Percentiles rank a stretch among this genome's conserved stretches.
Conservation (phyloP, 1,140 invertebrate genomes). For the Penaeus japonicus region DNA sequence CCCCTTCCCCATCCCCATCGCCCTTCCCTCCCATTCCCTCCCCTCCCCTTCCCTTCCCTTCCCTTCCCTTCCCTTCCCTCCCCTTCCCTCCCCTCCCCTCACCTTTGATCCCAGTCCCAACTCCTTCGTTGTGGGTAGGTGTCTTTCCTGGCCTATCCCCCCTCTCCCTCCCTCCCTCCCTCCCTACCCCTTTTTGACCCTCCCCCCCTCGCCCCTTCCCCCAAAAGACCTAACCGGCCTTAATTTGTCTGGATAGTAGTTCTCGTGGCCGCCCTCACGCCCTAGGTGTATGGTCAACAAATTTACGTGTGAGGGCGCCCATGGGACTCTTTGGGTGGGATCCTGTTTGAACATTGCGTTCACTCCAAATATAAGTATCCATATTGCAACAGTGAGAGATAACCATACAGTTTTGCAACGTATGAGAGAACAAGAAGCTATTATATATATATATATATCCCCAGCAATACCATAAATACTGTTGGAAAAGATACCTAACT, state of each 20-base stretch:
- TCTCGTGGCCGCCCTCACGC: too few species aligned
- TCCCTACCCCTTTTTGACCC: too few species aligned
- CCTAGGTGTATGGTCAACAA: too few species aligned
- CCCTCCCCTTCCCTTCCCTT: background rate
- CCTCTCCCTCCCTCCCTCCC: too few species aligned
- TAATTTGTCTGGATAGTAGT: too few species aligned
- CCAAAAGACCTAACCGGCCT: background rate
- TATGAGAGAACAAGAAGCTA: too few species aligned
- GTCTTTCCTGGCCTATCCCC: too few species aligned
- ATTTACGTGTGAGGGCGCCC: background rate
- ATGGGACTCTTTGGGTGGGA: background rate
- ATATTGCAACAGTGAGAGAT: conserved; percentile 29
- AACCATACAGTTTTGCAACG: background rate
- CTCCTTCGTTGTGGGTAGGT: too few species aligned
- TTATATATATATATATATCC: background rate
- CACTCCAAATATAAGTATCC: conserved; percentile 28
- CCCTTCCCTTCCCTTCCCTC: background rate
- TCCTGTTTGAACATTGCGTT: conserved; percentile 15
- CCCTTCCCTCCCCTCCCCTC: background rate
- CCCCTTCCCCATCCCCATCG: background rate
- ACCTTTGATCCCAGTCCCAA: background rate
- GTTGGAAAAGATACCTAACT: conserved; percentile 22
- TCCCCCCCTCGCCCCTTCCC: background rate
- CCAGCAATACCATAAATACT: conserved; percentile 14
- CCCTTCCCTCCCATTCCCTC: background rate